phyloP scores from a whole-genome alignment of 2,797 vertebrate species.

The Sebastes paucispinis region DNA sequence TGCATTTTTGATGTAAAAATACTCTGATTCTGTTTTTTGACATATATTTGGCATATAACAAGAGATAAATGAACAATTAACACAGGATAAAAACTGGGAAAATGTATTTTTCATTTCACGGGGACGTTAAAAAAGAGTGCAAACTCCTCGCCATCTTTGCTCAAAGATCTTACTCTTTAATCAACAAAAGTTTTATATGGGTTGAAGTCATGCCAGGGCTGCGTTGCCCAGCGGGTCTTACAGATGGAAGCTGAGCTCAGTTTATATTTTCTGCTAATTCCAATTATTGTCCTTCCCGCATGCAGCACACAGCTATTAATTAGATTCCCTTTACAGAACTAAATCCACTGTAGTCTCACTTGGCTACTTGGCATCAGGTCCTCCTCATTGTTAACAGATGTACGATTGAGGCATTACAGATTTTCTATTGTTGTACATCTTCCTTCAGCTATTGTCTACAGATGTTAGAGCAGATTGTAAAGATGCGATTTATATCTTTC shows the following conservation, averaged over 20 bases:
- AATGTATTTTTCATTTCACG: no score
- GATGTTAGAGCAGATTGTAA: conserved; percentile 39
- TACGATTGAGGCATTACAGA: conserved; percentile 38
- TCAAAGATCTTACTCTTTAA: neutral
- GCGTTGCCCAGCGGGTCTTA: neutral
- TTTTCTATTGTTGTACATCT: neutral
- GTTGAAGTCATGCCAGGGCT: neutral
- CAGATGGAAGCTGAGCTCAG: conserved; percentile 9
- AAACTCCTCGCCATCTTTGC: neutral
- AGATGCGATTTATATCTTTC: conserved; percentile 20
- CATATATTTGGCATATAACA: no score
- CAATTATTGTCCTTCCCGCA: neutral
- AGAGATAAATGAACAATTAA: no score
- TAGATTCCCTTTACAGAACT: conserved; percentile 12
- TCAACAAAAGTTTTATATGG: neutral
- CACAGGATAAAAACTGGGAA: no score
- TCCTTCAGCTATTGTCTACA: conserved; percentile 12
- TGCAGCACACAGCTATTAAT: conserved; percentile 7
- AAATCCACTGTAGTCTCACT: neutral
- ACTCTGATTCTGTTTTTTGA: no score
- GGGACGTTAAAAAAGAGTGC: neutral
- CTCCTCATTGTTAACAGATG: conserved; percentile 43
- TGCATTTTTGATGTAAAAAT: no score
- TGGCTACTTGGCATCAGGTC: conserved; percentile 16
- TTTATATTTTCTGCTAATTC: conserved; percentile 6